These are phyloP conservation scores for Astur gentilis DNA, from an alignment of 2,113 vertebrate genomes.

Conservation along the genomic window DNA sequence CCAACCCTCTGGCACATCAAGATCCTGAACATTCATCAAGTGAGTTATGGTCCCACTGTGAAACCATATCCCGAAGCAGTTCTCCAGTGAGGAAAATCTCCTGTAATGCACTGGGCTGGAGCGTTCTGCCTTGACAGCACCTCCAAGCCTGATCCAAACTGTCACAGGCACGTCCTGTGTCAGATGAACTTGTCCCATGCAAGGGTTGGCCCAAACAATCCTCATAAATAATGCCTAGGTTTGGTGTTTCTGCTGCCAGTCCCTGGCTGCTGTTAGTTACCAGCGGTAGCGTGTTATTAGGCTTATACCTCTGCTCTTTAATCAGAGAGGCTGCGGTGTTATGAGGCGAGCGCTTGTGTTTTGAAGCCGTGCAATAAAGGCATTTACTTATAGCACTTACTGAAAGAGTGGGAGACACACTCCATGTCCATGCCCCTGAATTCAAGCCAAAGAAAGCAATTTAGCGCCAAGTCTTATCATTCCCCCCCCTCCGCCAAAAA, in stretches of 20 bases:
- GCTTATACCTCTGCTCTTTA: neutral
- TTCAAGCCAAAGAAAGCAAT: constrained; percentile 29
- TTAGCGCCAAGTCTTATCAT: neutral
- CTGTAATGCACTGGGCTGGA: neutral
- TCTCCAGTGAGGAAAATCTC: neutral
- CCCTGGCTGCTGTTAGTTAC: neutral
- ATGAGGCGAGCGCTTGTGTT: fast-evolving
- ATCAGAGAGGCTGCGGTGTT: neutral
- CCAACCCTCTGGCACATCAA: neutral
- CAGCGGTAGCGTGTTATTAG: neutral
- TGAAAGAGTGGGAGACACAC: neutral
- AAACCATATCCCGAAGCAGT: neutral
- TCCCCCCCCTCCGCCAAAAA: too few species aligned
- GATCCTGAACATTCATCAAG: neutral
- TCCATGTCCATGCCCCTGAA: neutral
- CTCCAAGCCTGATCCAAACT: neutral
- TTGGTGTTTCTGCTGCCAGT: neutral
- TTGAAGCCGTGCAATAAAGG: neutral
- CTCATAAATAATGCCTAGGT: neutral
- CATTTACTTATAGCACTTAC: neutral
- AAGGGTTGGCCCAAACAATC: neutral
- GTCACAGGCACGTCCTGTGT: neutral
- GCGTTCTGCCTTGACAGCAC: neutral
- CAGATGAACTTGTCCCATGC: neutral
- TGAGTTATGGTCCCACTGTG: neutral